Conservation (phyloP, 2,797 vertebrate genomes). For the Geotrypetes seraphini region DNA sequence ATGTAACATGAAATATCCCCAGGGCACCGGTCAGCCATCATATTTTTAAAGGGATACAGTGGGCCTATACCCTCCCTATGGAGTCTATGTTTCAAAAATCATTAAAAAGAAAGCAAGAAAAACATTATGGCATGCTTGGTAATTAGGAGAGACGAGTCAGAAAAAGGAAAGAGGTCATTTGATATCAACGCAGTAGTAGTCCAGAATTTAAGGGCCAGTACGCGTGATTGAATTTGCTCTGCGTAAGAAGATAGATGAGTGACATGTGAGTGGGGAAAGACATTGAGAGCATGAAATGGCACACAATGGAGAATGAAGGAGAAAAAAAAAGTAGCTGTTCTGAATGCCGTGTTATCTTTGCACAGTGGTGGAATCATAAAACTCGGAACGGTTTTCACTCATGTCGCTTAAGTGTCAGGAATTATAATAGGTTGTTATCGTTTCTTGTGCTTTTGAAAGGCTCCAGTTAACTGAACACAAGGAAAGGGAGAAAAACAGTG, state of each 20-base stretch:
- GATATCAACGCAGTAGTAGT: too few relatives aligned
- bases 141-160: too few relatives aligned
- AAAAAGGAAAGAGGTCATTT: too few relatives aligned
- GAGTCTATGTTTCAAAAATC: too few relatives aligned
- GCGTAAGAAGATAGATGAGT: not conserved
- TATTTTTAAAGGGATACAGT: too few relatives aligned
- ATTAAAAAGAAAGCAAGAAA: too few relatives aligned
- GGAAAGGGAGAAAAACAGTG: slow-evolving; percentile 17
- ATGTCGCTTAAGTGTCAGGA: slow-evolving; percentile 7
- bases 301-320: not conserved
- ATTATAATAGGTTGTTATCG: slow-evolving; percentile 33
- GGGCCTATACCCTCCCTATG: too few relatives aligned
- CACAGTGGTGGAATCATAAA: slow-evolving; percentile 24
- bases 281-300: slow-evolving; percentile 1
- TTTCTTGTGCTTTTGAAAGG: slow-evolving; percentile 27
- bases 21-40: too few relatives aligned
- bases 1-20: too few relatives aligned
- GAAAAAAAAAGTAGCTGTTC: slow-evolving; percentile 4
- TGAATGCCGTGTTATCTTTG: slow-evolving; percentile 29
- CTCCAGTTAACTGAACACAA: slow-evolving; percentile 17
- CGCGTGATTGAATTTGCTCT: too few relatives aligned
- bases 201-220: too few relatives aligned
- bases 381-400: slow-evolving; percentile 23
- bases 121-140: too few relatives aligned
- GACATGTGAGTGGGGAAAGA: not conserved